These are phyloP conservation scores for Archips xylosteana DNA, from an alignment of 2,888 invertebrate species.

Conservation along the genomic window DNA sequence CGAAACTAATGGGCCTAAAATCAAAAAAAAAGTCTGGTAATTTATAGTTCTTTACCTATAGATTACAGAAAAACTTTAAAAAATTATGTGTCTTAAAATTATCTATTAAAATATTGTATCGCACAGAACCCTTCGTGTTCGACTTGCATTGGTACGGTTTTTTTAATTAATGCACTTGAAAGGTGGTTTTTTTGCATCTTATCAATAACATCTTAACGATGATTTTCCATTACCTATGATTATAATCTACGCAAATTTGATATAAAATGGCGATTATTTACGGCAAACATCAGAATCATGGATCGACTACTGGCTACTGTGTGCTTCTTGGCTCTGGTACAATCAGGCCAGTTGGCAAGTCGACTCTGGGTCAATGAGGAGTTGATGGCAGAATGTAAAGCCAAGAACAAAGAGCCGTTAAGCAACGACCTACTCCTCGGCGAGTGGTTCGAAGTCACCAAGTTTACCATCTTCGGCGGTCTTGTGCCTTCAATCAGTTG, in stretches of 20 bases:
- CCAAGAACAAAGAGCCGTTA: not conserved
- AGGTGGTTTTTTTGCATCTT: too few species aligned
- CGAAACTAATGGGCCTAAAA: too few species aligned
- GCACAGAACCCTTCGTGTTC: too few species aligned
- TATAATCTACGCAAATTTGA: not conserved
- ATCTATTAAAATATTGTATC: too few species aligned
- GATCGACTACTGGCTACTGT: not conserved
- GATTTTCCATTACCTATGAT: not conserved
- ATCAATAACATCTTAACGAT: too few species aligned
- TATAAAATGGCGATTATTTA: constrained; percentile 18
- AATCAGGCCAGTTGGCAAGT: not conserved
- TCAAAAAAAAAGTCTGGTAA: too few species aligned
- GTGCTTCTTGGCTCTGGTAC: not conserved
- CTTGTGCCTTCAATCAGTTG: not conserved
- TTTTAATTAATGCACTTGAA: too few species aligned
- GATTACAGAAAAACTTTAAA: too few species aligned
- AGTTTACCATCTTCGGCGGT: not conserved
- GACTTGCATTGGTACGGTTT: too few species aligned
- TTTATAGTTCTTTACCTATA: too few species aligned
- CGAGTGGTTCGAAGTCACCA: constrained; percentile 8
- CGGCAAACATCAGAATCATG: constrained; percentile 1
- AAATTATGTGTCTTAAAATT: too few species aligned
- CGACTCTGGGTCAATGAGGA: not conserved
- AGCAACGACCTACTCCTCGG: constrained; percentile 8
- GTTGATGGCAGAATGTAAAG: not conserved